These are phyloP conservation scores for Hylaeus anthracinus DNA, from an alignment of 1,140 invertebrate genomes.

Conservation along the genomic window DNA sequence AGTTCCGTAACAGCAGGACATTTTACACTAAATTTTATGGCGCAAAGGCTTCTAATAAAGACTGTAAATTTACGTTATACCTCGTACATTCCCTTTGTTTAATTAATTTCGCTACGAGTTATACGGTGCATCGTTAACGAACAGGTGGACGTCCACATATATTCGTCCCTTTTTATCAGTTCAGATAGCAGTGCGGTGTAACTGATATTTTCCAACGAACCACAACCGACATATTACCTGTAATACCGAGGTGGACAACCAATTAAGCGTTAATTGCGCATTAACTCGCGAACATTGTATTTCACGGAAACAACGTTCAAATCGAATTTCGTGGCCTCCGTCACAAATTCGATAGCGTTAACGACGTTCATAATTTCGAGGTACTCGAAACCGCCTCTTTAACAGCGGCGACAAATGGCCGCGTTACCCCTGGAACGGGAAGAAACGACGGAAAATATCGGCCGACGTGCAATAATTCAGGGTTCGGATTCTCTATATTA, in stretches of 20 bases:
- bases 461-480: neutral
- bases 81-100: too few relatives aligned
- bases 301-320: neutral
- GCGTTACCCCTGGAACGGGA: neutral
- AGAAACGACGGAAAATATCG: conserved; percentile 5
- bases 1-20: too few relatives aligned
- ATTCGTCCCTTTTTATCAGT: too few relatives aligned
- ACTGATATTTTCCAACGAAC: neutral
- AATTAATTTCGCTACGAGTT: too few relatives aligned
- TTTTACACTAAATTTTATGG: too few relatives aligned
- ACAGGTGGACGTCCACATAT: neutral
- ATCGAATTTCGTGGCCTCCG: neutral
- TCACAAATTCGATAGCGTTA: conserved; percentile 1
- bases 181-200: neutral
- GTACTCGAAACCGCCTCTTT: conserved; percentile 1
- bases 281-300: neutral
- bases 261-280: conserved; percentile 10
- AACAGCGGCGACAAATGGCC: conserved; percentile 1
- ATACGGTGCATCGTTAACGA: too few relatives aligned
- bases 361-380: neutral
- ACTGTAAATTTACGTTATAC: too few relatives aligned
- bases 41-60: too few relatives aligned
- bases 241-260: conserved; percentile 1
- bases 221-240: neutral
- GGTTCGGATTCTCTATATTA: too few relatives aligned